A percentile compares a stretch with the other conserved stretches of the same genome.
phyloP scores from a whole-genome alignment of 2,888 invertebrate genomes.

The Tineola bisselliella region DNA sequence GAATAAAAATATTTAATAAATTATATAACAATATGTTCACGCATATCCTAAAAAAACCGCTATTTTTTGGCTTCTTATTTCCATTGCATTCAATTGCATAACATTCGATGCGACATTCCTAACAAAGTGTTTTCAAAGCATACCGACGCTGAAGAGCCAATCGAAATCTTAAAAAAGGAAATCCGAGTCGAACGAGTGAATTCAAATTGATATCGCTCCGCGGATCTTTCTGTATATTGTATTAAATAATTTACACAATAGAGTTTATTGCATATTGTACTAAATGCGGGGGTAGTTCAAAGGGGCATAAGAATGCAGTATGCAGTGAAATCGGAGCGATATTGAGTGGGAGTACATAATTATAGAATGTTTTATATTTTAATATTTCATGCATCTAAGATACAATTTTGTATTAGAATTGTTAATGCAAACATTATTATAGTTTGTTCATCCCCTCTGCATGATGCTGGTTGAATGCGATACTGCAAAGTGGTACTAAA shows the following conservation, averaged over 20 bases:
- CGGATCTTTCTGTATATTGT: slow-evolving; percentile 15
- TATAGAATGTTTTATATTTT: no score
- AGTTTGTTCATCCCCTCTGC: no score
- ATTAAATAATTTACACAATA: slow-evolving; percentile 18
- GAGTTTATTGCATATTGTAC: slow-evolving; percentile 14
- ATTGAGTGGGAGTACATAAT: neutral
- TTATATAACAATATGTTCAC: no score
- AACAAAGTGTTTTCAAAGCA: neutral
- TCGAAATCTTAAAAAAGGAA: slow-evolving; percentile 12
- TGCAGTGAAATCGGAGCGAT: neutral
- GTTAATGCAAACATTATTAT: no score
- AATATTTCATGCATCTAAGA: no score
- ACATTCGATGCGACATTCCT: neutral
- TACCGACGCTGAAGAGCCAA: slow-evolving; percentile 13
- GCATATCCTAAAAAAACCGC: no score
- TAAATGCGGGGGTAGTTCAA: slow-evolving; percentile 12
- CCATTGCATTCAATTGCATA: neutral
- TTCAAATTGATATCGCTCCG: slow-evolving; percentile 13
- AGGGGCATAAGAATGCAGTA: slow-evolving; percentile 9
- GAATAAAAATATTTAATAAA: no score
- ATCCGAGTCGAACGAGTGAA: neutral
- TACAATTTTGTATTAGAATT: no score
- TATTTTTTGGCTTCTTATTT: no score
- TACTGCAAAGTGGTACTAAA: no score
- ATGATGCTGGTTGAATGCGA: no score